Evolutionary conservation across 2,113 vertebrate species (phyloP).

Genomic region (Sceloporus undulatus): DNA sequence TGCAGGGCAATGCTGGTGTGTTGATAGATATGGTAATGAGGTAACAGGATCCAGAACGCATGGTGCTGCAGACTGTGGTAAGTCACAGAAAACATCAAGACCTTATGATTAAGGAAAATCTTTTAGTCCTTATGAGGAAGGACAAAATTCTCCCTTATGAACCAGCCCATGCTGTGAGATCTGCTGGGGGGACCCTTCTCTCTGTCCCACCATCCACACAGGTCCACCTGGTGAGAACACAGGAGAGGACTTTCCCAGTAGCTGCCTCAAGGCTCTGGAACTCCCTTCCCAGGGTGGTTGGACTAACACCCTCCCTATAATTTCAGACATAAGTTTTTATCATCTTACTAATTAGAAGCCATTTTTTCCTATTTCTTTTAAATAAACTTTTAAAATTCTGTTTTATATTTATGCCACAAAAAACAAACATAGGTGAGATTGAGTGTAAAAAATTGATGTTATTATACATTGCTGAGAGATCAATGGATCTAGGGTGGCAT

Average conservation of each 20-base stretch:
- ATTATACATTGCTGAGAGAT: no score
- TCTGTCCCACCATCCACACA: no score
- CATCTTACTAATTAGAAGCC: not conserved
- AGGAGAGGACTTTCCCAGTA: not conserved
- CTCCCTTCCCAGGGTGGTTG: not conserved
- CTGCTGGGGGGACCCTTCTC: no score
- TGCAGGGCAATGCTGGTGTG: conserved; percentile 94
- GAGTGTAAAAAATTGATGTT: no score
- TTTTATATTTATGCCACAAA: not conserved
- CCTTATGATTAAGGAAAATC: no score
- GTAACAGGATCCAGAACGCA: conserved; percentile 87
- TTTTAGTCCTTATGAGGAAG: no score
- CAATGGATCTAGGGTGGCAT: conserved; percentile 5
- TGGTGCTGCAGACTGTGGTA: conserved; percentile 89
- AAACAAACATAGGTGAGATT: not conserved
- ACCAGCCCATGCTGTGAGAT: no score
- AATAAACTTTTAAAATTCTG: not conserved
- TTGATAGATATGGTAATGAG: conserved; percentile 96
- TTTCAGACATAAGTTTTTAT: not conserved
- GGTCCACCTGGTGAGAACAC: not conserved
- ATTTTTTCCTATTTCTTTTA: not conserved
- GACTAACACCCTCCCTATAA: not conserved
- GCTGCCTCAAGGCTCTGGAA: no score
- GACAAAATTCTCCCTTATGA: no score
- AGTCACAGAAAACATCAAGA: conserved; percentile 41